Evolutionary conservation across 2,797 vertebrate genomes (phyloP).

Genomic region (Trematomus bernacchii): DNA sequence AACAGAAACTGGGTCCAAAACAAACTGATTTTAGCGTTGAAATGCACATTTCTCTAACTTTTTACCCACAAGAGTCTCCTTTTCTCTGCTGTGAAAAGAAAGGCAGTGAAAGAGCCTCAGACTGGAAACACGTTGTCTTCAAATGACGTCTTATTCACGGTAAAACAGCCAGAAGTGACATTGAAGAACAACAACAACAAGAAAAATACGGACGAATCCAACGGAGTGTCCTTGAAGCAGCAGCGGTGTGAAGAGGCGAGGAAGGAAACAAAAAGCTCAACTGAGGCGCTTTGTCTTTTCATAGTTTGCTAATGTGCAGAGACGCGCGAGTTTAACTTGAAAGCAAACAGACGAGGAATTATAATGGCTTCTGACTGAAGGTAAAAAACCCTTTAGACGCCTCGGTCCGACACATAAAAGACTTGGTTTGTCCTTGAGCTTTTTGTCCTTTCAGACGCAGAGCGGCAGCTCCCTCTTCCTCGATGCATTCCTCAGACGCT

Average conservation of each 20-base stretch:
- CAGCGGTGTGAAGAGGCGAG: conserved; percentile 41
- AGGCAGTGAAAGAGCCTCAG: not conserved
- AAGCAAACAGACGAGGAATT: conserved; percentile 50
- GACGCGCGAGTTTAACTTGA: conserved; percentile 49
- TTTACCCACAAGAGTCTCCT: not conserved
- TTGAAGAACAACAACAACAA: conserved; percentile 21
- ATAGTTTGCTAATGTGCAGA: conserved; percentile 53
- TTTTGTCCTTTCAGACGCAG: conserved; percentile 55
- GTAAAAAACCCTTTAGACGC: conserved; percentile 45
- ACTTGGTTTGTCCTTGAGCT: conserved; percentile 65
- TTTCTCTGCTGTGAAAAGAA: conserved; percentile 7
- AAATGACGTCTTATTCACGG: conserved; percentile 25
- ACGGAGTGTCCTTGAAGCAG: conserved; percentile 66
- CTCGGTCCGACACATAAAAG: conserved; percentile 59
- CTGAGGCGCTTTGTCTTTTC: conserved; percentile 68
- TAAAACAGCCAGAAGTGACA: conserved; percentile 42
- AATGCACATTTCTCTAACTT: not conserved
- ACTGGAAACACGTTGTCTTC: not conserved
- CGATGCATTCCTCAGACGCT: too few species aligned
- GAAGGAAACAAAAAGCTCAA: conserved; percentile 49
- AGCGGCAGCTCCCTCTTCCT: conserved; percentile 27
- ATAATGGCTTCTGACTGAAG: conserved; percentile 62
- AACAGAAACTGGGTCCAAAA: not conserved
- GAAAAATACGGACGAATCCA: conserved; percentile 33
- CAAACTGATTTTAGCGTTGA: not conserved